Percentiles rank a stretch among this genome's conserved stretches.
Conservation (phyloP, 1,140 invertebrate species). For the Euschistus heros region DNA sequence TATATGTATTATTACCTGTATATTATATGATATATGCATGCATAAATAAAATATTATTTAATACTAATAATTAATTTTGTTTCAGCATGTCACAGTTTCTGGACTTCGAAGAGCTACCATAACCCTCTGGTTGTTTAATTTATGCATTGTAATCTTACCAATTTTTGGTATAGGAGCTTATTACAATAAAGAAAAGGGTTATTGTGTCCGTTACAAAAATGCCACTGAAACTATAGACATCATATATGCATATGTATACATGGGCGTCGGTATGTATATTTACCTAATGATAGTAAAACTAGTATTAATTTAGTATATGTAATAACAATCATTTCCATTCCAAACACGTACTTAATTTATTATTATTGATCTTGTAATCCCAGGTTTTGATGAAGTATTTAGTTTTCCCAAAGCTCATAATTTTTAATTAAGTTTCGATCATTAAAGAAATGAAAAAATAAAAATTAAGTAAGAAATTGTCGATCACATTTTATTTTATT, state of each 20-base stretch:
- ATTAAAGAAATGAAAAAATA: too few relatives aligned
- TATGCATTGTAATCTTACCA: constrained; percentile 60
- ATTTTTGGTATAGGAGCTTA: constrained; percentile 70
- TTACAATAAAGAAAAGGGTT: constrained; percentile 39
- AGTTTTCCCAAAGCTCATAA: too few relatives aligned
- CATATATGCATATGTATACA: constrained; percentile 66
- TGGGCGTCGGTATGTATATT: constrained; percentile 53
- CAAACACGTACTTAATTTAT: neutral
- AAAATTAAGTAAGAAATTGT: too few relatives aligned
- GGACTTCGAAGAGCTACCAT: constrained; percentile 59
- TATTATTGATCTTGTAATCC: neutral
- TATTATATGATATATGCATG: neutral
- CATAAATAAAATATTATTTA: neutral
- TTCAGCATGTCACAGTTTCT: constrained; percentile 68
- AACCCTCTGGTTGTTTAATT: constrained; percentile 53
- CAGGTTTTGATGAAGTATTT: too few relatives aligned
- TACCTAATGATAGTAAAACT: neutral
- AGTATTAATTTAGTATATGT: too few relatives aligned
- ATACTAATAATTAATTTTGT: neutral
- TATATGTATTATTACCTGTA: too few relatives aligned
- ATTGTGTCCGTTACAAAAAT: constrained; percentile 59
- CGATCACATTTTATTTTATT: too few relatives aligned
- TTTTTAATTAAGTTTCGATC: too few relatives aligned
- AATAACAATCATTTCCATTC: too few relatives aligned
- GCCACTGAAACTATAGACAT: constrained; percentile 51